Conservation (phyloP, 2,888 invertebrate species). For the Trissolcus japonicus region DNA sequence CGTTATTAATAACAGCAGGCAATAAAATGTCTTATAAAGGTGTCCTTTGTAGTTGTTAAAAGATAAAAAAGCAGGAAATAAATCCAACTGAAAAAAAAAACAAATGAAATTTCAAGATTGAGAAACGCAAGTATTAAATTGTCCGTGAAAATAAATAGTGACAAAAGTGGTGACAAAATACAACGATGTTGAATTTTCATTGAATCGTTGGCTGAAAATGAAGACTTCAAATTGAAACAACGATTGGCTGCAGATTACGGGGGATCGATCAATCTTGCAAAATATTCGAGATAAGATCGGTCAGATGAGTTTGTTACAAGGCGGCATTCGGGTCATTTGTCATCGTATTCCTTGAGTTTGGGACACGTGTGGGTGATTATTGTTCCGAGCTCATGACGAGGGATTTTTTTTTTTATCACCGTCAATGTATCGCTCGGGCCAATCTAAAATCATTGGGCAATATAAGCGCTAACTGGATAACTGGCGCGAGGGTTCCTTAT, state of each 20-base stretch:
- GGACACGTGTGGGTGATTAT: constrained; percentile 59
- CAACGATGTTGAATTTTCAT: not conserved
- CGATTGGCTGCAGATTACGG: constrained; percentile 11
- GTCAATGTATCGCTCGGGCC: constrained; percentile 63
- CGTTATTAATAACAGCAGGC: too few relatives aligned
- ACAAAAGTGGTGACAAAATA: too few relatives aligned
- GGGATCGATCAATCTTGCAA: constrained; percentile 41
- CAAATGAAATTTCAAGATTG: too few relatives aligned
- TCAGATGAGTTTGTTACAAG: constrained; percentile 42
- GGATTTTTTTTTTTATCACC: constrained; percentile 31
- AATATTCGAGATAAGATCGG: constrained; percentile 44
- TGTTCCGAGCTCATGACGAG: constrained; percentile 44
- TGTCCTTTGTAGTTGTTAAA: too few relatives aligned
- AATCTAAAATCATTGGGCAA: constrained; percentile 74
- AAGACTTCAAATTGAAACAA: not conserved
- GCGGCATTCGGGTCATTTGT: constrained; percentile 60
- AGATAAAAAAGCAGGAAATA: too few relatives aligned
- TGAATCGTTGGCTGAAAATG: not conserved
- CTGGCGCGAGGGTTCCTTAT: constrained; percentile 63
- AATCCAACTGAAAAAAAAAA: too few relatives aligned
- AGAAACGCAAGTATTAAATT: too few relatives aligned
- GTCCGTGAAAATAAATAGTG: too few relatives aligned
- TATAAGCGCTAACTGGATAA: constrained; percentile 74
- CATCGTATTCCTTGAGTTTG: constrained; percentile 59
- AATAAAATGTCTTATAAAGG: too few relatives aligned